Base-by-base conservation (phyloP, 2,797 vertebrate species). In the Chelmon rostratus region DNA sequence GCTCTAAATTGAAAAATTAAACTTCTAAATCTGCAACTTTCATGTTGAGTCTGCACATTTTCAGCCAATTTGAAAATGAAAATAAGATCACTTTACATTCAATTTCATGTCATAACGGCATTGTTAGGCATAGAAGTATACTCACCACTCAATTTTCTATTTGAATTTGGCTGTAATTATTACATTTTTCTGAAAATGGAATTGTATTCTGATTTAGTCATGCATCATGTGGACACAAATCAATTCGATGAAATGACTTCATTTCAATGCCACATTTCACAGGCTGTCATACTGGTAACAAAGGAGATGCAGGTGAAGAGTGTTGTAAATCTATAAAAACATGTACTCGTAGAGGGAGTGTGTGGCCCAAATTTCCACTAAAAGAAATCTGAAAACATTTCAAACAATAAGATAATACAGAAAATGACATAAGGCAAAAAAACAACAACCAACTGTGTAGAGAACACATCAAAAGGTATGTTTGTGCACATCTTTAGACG, bases 341-440 rank as follows among this genome's bases (percentile, higher is more conserved):
- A 33, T 4, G 15, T 12, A 25, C 1, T 16, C 9, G 19, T 56
- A 5, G 10, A 21, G 8, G 58, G n/a, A 12, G 31, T 37, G 23
- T 31, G n/a, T 18, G 13, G 31, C 46, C 16, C 52, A 68, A 50
- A 67, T 76, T 70, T 52, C 46, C 49, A 33, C 37, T 19, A 44
- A 33, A 44, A 37, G n/a, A 33, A 31, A 44, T 53, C 5, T 59
- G 11, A 68, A 73, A 61, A 40, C 38, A 40, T 40, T 40, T 25
- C 46, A 49, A 63, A 16, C 42, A 72, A 67, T 18, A 68, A 65
- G 11, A 68, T 65, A 76, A 83, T 76, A 92, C 82, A 85, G 66
- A 70, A 74, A 66, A 81, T 23, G 10, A 67, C 56, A 76, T 25
- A 50, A 73, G 18, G 70, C 31, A 73, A 79, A 63, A 77, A 28